These are phyloP conservation scores for Vombatus ursinus DNA, from an alignment of 2,113 vertebrate species.

Conservation along the genomic window DNA sequence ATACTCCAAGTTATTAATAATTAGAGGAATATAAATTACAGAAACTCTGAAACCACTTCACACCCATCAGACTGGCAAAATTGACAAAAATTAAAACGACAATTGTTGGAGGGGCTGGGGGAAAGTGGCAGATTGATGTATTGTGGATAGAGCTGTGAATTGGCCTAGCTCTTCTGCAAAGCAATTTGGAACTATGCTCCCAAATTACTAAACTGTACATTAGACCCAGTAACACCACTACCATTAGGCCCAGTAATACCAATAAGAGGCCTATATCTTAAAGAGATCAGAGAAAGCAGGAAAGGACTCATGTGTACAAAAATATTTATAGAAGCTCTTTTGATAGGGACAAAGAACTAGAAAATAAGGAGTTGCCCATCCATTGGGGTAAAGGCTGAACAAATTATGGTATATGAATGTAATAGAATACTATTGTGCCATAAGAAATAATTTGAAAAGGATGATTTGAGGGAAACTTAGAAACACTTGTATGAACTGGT, in stretches of 20 bases:
- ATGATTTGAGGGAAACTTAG: not conserved
- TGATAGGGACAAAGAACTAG: not conserved
- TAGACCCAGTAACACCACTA: not conserved
- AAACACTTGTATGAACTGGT: not conserved
- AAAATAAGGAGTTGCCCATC: not conserved
- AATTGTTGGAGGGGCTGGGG: not conserved
- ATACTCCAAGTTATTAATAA: not conserved
- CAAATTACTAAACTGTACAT: not conserved
- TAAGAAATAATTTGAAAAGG: not conserved
- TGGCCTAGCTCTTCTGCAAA: not conserved
- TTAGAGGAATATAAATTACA: not conserved
- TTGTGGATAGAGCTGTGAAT: not conserved
- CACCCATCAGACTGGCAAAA: not conserved
- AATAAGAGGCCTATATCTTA: not conserved
- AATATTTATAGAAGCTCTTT: not conserved
- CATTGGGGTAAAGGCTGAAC: not conserved
- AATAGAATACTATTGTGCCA: not conserved
- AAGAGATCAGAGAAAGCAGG: not conserved
- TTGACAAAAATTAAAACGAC: not conserved
- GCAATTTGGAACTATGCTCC: not conserved
- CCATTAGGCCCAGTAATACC: not conserved
- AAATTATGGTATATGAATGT: not conserved
- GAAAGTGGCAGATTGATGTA: not conserved
- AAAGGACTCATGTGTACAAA: not conserved
- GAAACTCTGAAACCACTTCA: not conserved